Conservation (phyloP, 2,113 vertebrate species). For the Zosterops japonicus region DNA sequence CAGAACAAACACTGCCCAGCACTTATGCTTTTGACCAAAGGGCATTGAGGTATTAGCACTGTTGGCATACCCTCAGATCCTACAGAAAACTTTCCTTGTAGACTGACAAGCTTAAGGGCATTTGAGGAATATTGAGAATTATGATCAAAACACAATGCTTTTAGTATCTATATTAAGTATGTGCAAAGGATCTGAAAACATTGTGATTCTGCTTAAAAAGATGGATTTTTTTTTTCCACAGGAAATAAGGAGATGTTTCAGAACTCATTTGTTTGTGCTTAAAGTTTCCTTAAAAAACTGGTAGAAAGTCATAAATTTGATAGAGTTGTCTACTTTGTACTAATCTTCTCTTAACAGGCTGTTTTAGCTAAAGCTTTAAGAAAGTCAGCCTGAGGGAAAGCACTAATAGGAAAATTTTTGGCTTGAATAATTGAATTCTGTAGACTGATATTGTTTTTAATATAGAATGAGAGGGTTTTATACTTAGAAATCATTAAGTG, state of each 20-base stretch:
- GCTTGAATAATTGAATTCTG: not conserved
- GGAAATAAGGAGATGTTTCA: not conserved
- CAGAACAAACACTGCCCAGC: not conserved
- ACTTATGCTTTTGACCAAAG: not conserved
- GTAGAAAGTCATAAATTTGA: not conserved
- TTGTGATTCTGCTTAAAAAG: not conserved
- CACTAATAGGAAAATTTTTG: not conserved
- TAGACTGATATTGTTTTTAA: not conserved
- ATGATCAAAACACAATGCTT: not conserved
- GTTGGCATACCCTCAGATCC: not conserved
- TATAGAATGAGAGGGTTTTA: not conserved
- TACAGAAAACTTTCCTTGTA: not conserved
- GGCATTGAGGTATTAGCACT: not conserved
- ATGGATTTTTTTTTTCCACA: not conserved
- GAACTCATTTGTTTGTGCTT: not conserved
- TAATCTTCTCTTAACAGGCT: conserved; percentile 26
- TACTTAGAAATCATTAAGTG: not conserved
- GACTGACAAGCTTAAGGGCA: not conserved
- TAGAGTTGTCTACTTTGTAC: not conserved
- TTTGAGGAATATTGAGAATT: not conserved
- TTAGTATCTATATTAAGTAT: not conserved
- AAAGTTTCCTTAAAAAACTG: not conserved
- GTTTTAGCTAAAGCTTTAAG: not conserved
- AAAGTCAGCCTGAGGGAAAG: not conserved
- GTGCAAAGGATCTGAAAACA: not conserved